Base-by-base conservation (phyloP, 2,797 vertebrate genomes). In the Champsocephalus esox region DNA sequence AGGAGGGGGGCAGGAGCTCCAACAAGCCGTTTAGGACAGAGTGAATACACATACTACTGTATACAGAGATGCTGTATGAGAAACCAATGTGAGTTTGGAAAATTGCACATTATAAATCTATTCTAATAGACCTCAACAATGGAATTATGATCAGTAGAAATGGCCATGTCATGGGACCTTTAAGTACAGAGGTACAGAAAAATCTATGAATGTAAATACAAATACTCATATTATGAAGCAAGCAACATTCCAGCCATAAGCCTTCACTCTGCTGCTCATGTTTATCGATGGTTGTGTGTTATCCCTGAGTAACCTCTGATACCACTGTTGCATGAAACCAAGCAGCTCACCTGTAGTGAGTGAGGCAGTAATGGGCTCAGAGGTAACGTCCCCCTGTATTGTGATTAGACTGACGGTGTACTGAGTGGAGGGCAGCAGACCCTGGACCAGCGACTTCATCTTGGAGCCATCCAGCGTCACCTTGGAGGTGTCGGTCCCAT, bases 361-460 rank as follows among this genome's bases (percentile, higher is more conserved):
- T 52, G 96, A 96, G 28, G 96, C 96, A 21, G 95, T 73, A 3
- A 99, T 95, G 12, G 97, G 96, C 79, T 99, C 96, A 0, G 96
- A 98, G 85, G 95, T 96, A 77, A 94, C 68, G 0, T 95, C 87
- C 3, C 96, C 97, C 0, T 99, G 97, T 78, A 98, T 88, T 0
- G 98, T 96, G 85, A 98, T 95, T 71, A 99, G 93, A 16, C 96
- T 96, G 91, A 99, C 87, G 38, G 95, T 95, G 88, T 99, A 99
- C 52, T 94, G 94, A 0, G 96, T 99, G 91, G 96, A 96, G 0
- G 98, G 98, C 80, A 94, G 95, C 77, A 99, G 87, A 43, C 94
- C 96, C 3, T 86, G 93, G 85, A 99, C 92, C 77, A 95, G 93
- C 38, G 95, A 93, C 13, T 96, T 96, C 38, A 95, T 97, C 90